These are phyloP conservation scores for Tachystola acroxantha DNA, from an alignment of 2,888 invertebrate genomes.

Conservation along the genomic window DNA sequence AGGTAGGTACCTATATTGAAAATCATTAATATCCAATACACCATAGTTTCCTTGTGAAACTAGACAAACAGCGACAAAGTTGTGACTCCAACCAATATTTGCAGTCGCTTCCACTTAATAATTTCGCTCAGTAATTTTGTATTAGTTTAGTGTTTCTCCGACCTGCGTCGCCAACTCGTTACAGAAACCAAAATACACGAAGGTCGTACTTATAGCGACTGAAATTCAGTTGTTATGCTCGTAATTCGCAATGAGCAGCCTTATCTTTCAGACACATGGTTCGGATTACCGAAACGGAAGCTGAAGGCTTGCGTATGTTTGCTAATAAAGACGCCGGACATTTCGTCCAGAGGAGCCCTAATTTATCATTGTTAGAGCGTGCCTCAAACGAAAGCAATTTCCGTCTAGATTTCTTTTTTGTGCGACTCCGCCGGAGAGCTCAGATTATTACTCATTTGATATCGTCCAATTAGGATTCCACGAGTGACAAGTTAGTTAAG, in stretches of 20 bases:
- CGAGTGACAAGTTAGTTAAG: no score
- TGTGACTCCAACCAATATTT: slow-evolving; percentile 23
- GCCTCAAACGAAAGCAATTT: slow-evolving; percentile 65
- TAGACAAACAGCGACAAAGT: slow-evolving; percentile 9
- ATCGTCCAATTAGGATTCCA: slow-evolving; percentile 35
- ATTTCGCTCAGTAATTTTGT: slow-evolving; percentile 26
- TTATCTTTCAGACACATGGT: slow-evolving; percentile 42
- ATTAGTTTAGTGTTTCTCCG: slow-evolving; percentile 20
- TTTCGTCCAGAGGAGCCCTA: slow-evolving; percentile 51
- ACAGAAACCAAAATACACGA: slow-evolving; percentile 29
- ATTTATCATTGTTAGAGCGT: slow-evolving; percentile 67
- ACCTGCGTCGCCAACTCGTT: slow-evolving; percentile 36
- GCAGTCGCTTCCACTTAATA: slow-evolving; percentile 19
- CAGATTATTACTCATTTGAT: slow-evolving; percentile 45
- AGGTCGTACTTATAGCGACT: slow-evolving; percentile 21
- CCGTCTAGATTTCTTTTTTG: slow-evolving; percentile 49
- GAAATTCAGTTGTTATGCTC: slow-evolving; percentile 9
- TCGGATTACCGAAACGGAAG: slow-evolving; percentile 30
- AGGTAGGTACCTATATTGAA: no score
- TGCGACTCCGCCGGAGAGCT: slow-evolving; percentile 32
- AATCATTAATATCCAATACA: no score
- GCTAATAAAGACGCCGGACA: slow-evolving; percentile 60
- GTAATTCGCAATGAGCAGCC: slow-evolving; percentile 24
- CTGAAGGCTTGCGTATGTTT: slow-evolving; percentile 48
- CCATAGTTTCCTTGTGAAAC: slow-evolving; percentile 3